Base-by-base conservation (phyloP, 2,113 vertebrate genomes). In the Osmerus eperlanus region DNA sequence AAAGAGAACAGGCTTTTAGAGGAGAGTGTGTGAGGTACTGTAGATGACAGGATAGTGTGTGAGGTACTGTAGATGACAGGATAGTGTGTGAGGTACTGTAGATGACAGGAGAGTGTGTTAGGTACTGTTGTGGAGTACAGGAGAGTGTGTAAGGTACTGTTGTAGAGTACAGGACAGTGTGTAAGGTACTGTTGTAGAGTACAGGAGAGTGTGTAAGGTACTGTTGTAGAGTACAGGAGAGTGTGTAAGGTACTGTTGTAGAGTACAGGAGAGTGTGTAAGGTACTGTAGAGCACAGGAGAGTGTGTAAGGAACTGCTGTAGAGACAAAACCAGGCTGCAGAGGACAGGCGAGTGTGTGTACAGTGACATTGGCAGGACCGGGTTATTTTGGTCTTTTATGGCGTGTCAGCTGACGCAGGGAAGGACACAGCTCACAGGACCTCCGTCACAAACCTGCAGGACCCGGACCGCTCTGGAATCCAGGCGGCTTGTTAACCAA, bases 371-470 rank as follows among this genome's bases (percentile, higher is more conserved):
- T 9, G 8, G 36, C 56, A 52, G 41, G 41, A 12, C 32, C 5
- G 0, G 69, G 78, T 63, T 89, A 87, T 89, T 87, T 85, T 84
- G 73, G 79, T 53, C 13, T 80, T 86, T 87, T 85, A 87, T 84
- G 72, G 77, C 71, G 81, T 81, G 79, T 86, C 74, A 86, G 78
- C 85, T 79, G 71, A 77, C 63, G 76, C 74, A 73, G 61, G 14
- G 70, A 80, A 81, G 83, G 80, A 61, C 77, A 61, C 77, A 75
- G 75, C 78, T 81, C 83, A 77, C 2, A 60, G 23, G 80, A 74
- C 66, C 63, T 68, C 60, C 73, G 69, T 59, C 21, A 63, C 67
- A 62, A 76, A 77, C 56, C 47, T 14, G 23, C 66, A 67, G 8
- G 23, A 28, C 54, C 54, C 8, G 54, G 54, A 4, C 15, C 15